A percentile compares a stretch with the other conserved stretches of the same genome.
Evolutionary conservation across 2,113 vertebrate species (phyloP).

Genomic region (Tylochromis polylepis): DNA sequence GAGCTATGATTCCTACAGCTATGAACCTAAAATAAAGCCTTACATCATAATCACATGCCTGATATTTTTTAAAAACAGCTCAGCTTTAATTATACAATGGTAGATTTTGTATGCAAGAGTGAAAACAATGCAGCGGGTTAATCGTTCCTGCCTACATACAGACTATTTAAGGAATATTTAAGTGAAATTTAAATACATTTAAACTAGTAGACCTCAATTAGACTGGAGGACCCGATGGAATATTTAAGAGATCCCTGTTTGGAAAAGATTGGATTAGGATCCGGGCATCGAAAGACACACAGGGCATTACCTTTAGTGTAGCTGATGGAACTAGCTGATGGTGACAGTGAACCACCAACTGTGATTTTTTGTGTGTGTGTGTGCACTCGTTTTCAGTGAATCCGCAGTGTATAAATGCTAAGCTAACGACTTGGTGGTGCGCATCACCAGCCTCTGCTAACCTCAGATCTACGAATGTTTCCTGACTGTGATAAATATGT

Average conservation of each 20-base stretch:
- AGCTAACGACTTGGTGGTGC: background rate
- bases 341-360: background rate
- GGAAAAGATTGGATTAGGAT: background rate
- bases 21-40: background rate
- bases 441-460: slow-evolving; percentile 8
- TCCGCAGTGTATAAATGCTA: background rate
- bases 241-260: background rate
- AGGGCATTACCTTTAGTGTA: background rate
- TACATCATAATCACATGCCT: background rate
- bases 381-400: background rate
- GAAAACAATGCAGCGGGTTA: background rate
- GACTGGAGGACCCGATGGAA: background rate
- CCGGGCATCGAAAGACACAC: slow-evolving; percentile 6
- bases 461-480: background rate
- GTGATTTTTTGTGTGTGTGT: background rate
- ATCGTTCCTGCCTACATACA: background rate
- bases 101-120: background rate
- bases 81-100: background rate
- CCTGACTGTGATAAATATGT: background rate
- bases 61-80: background rate
- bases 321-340: background rate
- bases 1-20: background rate
- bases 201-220: slow-evolving; percentile 1
- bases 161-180: background rate
- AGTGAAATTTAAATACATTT: background rate